phyloP scores from a whole-genome alignment of 1,140 invertebrate species.

The Bradysia coprophila region DNA sequence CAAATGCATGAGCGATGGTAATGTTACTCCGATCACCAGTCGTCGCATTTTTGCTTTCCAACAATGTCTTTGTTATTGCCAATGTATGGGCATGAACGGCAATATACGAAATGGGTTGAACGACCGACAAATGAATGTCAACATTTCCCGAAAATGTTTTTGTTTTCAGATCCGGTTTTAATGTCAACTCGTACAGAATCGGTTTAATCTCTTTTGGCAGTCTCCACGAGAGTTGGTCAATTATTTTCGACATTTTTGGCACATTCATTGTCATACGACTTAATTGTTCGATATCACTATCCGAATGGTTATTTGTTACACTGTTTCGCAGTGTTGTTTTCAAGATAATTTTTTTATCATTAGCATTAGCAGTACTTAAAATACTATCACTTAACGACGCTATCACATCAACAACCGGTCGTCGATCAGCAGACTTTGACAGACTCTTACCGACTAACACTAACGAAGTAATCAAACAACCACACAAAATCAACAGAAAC shows the following conservation, averaged over 20 bases:
- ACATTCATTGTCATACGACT: no score
- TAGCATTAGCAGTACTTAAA: no score
- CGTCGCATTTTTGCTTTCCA: slow-evolving; percentile 1
- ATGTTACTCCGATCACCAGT: slow-evolving; percentile 6
- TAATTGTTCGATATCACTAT: no score
- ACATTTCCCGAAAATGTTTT: slow-evolving; percentile 54
- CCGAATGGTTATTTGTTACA: no score
- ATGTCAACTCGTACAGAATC: slow-evolving; percentile 48
- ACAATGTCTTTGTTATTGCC: slow-evolving; percentile 13
- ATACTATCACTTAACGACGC: no score
- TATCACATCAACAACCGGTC: no score
- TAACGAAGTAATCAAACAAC: not conserved
- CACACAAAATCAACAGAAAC: not conserved
- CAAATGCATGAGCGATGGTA: slow-evolving; percentile 24
- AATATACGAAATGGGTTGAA: slow-evolving; percentile 35
- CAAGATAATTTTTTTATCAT: no score
- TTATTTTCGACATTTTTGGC: slow-evolving; percentile 7
- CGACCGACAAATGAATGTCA: slow-evolving; percentile 43
- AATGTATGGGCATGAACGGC: slow-evolving; percentile 45
- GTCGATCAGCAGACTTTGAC: no score
- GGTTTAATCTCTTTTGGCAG: slow-evolving; percentile 49
- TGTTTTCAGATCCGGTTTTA: slow-evolving; percentile 49
- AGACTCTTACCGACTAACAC: not conserved
- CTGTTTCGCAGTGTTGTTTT: no score
- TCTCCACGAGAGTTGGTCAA: slow-evolving; percentile 27